Percentiles rank a stretch among this genome's conserved stretches.
These are phyloP conservation scores for Tetragonula carbonaria DNA, from an alignment of 2,888 invertebrate species.

Conservation along the genomic window DNA sequence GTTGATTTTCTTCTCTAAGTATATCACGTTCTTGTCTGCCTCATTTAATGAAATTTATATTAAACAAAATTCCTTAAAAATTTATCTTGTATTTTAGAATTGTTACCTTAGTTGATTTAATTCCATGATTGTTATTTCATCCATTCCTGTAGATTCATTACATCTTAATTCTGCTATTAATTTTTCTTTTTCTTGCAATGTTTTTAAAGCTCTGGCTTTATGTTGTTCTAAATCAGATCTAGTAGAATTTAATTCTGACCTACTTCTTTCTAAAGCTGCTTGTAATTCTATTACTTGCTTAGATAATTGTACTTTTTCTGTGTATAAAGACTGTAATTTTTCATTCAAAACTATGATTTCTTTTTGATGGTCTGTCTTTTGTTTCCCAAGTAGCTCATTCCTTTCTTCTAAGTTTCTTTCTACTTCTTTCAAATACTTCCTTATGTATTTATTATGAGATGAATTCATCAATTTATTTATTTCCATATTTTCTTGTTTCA, in stretches of 20 bases:
- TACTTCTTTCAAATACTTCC: constrained; percentile 59
- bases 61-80: constrained; percentile 50
- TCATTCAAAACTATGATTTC: constrained; percentile 81
- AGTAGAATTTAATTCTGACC: constrained; percentile 78
- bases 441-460: constrained; percentile 33
- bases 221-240: constrained; percentile 89
- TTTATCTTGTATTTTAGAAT: not conserved
- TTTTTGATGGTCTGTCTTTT: constrained; percentile 84
- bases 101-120: constrained; percentile 86
- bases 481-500: constrained; percentile 22
- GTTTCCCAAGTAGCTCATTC: constrained; percentile 73
- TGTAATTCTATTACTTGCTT: constrained; percentile 83
- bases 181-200: constrained; percentile 91
- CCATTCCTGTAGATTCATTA: constrained; percentile 71
- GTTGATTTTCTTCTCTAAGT: constrained; percentile 86
- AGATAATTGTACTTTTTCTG: constrained; percentile 83
- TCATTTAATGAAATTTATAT: constrained; percentile 45
- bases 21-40: constrained; percentile 85
- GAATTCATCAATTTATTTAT: constrained; percentile 28
- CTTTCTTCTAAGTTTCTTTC: constrained; percentile 56
- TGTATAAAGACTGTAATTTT: constrained; percentile 84
- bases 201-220: constrained; percentile 91
- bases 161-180: constrained; percentile 87
- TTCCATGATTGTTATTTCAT: constrained; percentile 85
- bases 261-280: constrained; percentile 78